Conservation (phyloP, 2,113 vertebrate species). For the Epinephelus lanceolatus region DNA sequence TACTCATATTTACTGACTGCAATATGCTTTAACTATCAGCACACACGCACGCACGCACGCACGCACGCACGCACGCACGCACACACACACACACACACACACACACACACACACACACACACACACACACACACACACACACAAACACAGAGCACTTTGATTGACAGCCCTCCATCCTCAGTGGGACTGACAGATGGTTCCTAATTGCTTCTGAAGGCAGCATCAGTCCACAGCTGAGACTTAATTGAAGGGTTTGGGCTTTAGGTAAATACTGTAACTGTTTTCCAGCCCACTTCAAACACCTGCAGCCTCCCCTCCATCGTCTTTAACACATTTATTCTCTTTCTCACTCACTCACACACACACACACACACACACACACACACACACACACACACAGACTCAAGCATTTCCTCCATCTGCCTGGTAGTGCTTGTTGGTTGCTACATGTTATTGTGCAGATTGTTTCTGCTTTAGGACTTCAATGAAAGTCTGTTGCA, state of each 20-base stretch:
- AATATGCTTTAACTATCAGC: neutral
- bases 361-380: too few relatives aligned
- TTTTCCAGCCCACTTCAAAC: constrained; percentile 34
- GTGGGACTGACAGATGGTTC: constrained; percentile 46
- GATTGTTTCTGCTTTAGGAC: neutral
- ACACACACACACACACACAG: too few relatives aligned
- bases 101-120: constrained; percentile 1
- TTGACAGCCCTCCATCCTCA: constrained; percentile 22
- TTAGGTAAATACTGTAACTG: constrained; percentile 31
- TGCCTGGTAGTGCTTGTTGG: neutral
- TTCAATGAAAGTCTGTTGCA: neutral
- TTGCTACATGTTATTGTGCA: neutral
- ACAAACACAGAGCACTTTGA: neutral
- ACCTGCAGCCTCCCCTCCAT: constrained; percentile 17
- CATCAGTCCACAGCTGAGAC: constrained; percentile 30
- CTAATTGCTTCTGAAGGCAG: constrained; percentile 43
- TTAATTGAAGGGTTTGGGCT: constrained; percentile 43
- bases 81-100: neutral
- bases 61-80: constrained; percentile 1
- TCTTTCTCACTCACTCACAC: too few relatives aligned
- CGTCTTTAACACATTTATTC: neutral
- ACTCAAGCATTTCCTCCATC: neutral
- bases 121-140: constrained; percentile 1
- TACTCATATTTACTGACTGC: neutral
- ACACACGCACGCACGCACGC: neutral